Percentiles rank a stretch among this genome's conserved stretches.
Conservation (phyloP, 1,140 invertebrate species). For the Chrysopa pallens region DNA sequence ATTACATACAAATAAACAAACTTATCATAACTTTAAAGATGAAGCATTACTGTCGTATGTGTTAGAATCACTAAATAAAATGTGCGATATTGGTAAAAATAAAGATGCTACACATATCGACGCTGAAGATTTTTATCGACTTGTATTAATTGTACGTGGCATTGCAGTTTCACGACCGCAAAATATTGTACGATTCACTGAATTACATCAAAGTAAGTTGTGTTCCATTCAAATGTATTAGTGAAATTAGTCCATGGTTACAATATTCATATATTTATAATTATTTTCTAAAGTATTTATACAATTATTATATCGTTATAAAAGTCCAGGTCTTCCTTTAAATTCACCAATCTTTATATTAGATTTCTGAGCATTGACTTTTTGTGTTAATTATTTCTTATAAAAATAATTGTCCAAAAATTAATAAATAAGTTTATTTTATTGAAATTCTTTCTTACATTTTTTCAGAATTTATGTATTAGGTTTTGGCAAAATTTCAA, state of each 20-base stretch:
- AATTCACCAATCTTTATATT: too few relatives aligned
- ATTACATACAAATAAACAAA: constrained; percentile 46
- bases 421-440: too few relatives aligned
- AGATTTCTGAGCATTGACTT: too few relatives aligned
- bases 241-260: too few relatives aligned
- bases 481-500: too few relatives aligned
- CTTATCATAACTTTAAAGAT: constrained; percentile 81
- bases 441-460: too few relatives aligned
- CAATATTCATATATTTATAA: not conserved
- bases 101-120: constrained; percentile 41
- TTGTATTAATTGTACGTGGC: constrained; percentile 65
- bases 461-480: too few relatives aligned
- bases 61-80: constrained; percentile 41
- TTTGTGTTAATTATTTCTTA: too few relatives aligned
- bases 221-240: not conserved
- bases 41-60: constrained; percentile 67
- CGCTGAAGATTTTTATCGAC: constrained; percentile 77
- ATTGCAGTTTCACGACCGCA: constrained; percentile 70
- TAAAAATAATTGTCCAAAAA: too few relatives aligned
- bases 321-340: too few relatives aligned
- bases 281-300: too few relatives aligned
- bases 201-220: constrained; percentile 22
- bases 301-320: too few relatives aligned
- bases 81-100: constrained; percentile 34
- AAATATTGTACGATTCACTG: constrained; percentile 64